Percentiles rank a stretch among this genome's conserved stretches.
phyloP scores from a whole-genome alignment of 2,888 invertebrate species.

The Geophilus truncorum region DNA sequence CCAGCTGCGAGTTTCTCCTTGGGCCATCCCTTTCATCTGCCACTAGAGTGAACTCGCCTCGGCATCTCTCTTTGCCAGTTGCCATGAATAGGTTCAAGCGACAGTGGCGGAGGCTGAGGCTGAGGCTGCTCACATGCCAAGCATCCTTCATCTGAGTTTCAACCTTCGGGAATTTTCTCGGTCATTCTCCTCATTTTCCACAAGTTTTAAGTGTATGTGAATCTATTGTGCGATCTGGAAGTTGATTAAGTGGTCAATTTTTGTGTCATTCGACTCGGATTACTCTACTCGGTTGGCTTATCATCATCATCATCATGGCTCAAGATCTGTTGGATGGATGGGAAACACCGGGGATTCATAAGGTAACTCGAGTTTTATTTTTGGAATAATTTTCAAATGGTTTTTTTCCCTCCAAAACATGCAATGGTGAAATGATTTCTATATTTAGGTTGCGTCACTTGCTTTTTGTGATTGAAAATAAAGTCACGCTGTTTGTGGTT shows the following conservation, averaged over 20 bases:
- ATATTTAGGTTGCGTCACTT: too few species aligned
- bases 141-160: background rate
- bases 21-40: slow-evolving; percentile 6
- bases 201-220: background rate
- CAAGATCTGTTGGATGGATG: background rate
- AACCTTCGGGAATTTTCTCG: background rate
- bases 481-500: background rate
- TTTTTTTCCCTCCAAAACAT: too few species aligned
- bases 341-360: slow-evolving; percentile 3
- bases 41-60: slow-evolving; percentile 15
- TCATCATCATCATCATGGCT: slow-evolving; percentile 2
- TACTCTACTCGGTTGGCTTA: background rate
- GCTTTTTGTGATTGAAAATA: background rate
- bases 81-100: slow-evolving; percentile 20
- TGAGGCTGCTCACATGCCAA: slow-evolving; percentile 21
- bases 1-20: background rate
- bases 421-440: too few species aligned
- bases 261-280: background rate
- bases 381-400: background rate
- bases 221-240: background rate
- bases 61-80: slow-evolving; percentile 11
- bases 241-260: background rate
- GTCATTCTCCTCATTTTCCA: background rate
- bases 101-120: slow-evolving; percentile 8
- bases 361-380: background rate